A percentile compares a stretch with the other conserved stretches of the same genome.
Conservation (phyloP, 2,888 invertebrate genomes). For the Teinopalpus imperialis region DNA sequence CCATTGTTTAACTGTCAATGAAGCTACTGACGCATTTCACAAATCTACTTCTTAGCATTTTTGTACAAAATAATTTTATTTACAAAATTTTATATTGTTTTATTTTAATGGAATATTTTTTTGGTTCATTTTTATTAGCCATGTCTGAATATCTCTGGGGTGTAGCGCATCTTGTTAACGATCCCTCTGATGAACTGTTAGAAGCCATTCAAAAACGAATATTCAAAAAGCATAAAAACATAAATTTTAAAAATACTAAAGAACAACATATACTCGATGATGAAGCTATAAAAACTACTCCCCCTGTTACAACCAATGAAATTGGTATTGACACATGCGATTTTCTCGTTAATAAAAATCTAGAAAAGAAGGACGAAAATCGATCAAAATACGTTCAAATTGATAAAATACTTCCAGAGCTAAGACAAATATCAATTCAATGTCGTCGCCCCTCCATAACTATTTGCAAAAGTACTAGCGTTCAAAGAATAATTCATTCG, state of each 20-base stretch:
- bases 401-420: slow-evolving; percentile 33
- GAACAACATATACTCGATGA: slow-evolving; percentile 3
- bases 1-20: too few relatives aligned
- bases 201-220: slow-evolving; percentile 36
- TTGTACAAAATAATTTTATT: too few relatives aligned
- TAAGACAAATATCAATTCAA: slow-evolving; percentile 42
- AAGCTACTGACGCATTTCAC: too few relatives aligned
- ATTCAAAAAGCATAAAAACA: slow-evolving; percentile 13
- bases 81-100: too few relatives aligned
- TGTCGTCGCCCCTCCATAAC: slow-evolving; percentile 32
- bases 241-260: neutral
- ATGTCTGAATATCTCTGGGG: slow-evolving; percentile 57
- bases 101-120: too few relatives aligned
- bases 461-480: slow-evolving; percentile 45
- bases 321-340: slow-evolving; percentile 20
- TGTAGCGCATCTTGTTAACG: slow-evolving; percentile 53
- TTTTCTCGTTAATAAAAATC: slow-evolving; percentile 7
- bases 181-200: slow-evolving; percentile 54
- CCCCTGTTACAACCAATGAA: slow-evolving; percentile 12
- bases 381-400: slow-evolving; percentile 44
- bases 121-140: too few relatives aligned
- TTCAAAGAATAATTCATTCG: slow-evolving; percentile 27
- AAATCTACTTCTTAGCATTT: too few relatives aligned
- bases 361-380: slow-evolving; percentile 20
- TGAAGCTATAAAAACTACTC: neutral